Evolutionary conservation across 2,888 invertebrate species (phyloP), one percentile per base, ranked within the genome.

Genomic region (Agapetus fuscipes): DNA sequence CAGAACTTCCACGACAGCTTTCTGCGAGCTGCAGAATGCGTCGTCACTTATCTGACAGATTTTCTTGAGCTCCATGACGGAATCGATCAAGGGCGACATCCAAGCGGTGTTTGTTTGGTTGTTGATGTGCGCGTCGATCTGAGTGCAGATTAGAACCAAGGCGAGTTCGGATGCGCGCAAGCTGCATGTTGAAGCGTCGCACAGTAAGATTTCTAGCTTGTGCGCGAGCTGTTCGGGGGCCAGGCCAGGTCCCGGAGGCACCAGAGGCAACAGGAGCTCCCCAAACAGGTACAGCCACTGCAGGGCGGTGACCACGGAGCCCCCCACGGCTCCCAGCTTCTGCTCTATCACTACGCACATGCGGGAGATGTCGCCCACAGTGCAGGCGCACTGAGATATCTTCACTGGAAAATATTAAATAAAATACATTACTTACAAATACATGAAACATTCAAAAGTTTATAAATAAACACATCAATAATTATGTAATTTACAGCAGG

Each of bases 281-380:
- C 78, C 68, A 57, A 80, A 73, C 50, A 84, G 66, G 11, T 76
- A 72, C 52, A 86, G 70, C 66, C 83, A 84, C 57, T 77, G 75
- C 45, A 80, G 70, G 34, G 81, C 70, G 1, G 80, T 81, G 43
- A 77, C 64, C 42, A 76, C 64, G 35, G 71, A 67, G 38, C 71
- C 72, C 48, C 70, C 69, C 46, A 70, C 65, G 46, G 76, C 73
- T 49, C 78, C 78, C 52, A 88, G 71, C 65, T 91, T 91, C 62
- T 80, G 78, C 13, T 72, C 74, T 53, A 93, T 78, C 43, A 89
- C 80, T 42, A 76, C 75, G 39, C 88, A 83, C 91, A 93, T 93
- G 49, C 93, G 81, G 14, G 76, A 65, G 54, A 91, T 76, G 67
- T 91, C 91, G 52, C 86, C 80, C 35, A 81, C 76, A 16, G 87